Percentiles rank a stretch among this genome's conserved stretches.
Evolutionary conservation across 2,888 invertebrate genomes (phyloP).

Genomic region (Dermolepida albohirtum): DNA sequence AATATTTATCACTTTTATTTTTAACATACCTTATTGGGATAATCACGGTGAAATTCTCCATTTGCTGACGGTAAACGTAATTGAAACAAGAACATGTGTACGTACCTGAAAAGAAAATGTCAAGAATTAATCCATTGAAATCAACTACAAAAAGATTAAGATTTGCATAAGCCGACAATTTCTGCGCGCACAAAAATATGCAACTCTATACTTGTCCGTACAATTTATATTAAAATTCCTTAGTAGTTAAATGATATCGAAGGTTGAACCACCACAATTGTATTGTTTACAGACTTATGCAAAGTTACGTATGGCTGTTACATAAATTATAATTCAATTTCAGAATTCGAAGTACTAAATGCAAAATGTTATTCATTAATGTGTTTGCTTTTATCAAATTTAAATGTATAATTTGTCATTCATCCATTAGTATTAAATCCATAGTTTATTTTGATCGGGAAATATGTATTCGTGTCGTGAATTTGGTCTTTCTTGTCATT

Average conservation of each 20-base stretch:
- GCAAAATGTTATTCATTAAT: too few relatives aligned
- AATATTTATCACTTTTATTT: too few relatives aligned
- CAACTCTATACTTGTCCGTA: constrained; percentile 6
- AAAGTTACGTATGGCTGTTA: not conserved
- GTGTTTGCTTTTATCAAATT: too few relatives aligned
- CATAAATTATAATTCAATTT: constrained; percentile 11
- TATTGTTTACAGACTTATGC: constrained; percentile 10
- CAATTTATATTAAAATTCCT: constrained; percentile 18
- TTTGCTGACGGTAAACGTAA: too few relatives aligned
- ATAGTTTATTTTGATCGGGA: too few relatives aligned
- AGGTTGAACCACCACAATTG: constrained; percentile 7
- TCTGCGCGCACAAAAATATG: constrained; percentile 1
- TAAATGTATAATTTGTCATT: too few relatives aligned
- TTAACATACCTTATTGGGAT: too few relatives aligned
- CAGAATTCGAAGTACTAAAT: too few relatives aligned
- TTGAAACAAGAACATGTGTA: not conserved
- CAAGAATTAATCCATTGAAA: constrained; percentile 14
- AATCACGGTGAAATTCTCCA: too few relatives aligned
- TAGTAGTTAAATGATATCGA: constrained; percentile 7
- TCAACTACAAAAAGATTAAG: constrained; percentile 7
- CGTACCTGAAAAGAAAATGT: not conserved
- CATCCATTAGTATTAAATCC: too few relatives aligned
- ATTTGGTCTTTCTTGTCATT: too few relatives aligned
- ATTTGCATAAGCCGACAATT: constrained; percentile 8
- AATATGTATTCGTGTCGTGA: too few relatives aligned